phyloP scores from a whole-genome alignment of 2,113 vertebrate genomes.

The Tachysurus vachellii region DNA sequence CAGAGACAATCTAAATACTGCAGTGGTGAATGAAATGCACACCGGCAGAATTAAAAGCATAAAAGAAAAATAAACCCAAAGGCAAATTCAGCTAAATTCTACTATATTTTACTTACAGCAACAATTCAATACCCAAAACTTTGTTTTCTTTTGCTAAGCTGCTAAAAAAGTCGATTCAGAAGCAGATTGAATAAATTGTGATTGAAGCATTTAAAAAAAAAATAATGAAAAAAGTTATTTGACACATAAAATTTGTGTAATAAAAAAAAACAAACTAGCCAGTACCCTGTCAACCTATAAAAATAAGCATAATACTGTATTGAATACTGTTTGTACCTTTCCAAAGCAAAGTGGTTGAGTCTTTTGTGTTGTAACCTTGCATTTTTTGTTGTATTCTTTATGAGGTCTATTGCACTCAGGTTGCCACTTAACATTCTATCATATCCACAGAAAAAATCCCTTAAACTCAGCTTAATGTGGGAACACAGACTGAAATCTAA shows the following conservation, averaged over 20 bases:
- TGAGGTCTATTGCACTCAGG: conserved; percentile 8
- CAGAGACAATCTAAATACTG: neutral
- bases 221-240: neutral
- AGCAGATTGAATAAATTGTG: neutral
- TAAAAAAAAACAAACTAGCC: neutral
- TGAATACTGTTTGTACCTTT: neutral
- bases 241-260: neutral
- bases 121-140: neutral
- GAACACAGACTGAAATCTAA: neutral
- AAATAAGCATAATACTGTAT: neutral
- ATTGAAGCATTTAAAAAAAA: neutral
- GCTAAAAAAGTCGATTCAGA: neutral
- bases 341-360: neutral
- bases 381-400: conserved; percentile 1
- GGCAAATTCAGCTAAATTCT: neutral
- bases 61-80: neutral
- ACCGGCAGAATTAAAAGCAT: neutral
- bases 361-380: conserved; percentile 7
- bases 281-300: neutral
- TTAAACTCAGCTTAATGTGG: neutral
- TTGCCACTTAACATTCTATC: neutral
- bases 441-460: neutral
- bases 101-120: neutral
- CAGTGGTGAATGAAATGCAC: neutral
- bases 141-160: neutral